Evolutionary conservation across 2,113 vertebrate genomes (phyloP).

Genomic region (Egretta garzetta): DNA sequence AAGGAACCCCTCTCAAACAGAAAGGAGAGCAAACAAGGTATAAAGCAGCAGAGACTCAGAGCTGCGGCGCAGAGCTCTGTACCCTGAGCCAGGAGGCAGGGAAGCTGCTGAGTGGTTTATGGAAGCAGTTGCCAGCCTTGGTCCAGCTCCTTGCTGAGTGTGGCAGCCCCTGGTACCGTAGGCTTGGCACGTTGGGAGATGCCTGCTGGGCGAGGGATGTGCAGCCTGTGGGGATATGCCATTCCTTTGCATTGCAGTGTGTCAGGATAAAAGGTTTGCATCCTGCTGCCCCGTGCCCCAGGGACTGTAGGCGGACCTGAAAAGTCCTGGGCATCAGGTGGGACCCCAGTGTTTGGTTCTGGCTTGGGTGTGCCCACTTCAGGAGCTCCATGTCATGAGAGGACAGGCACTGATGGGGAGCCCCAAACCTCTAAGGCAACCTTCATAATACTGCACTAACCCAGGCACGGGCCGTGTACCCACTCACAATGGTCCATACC

Average conservation of each 20-base stretch:
- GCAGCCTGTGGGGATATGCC: fast-evolving
- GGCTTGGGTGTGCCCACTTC: background rate
- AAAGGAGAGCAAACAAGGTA: background rate
- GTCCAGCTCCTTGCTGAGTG: background rate
- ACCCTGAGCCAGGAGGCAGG: background rate
- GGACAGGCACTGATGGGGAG: background rate
- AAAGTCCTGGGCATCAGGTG: background rate
- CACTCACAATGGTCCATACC: background rate
- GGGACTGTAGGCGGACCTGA: background rate
- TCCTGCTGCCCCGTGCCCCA: background rate
- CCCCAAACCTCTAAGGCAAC: background rate
- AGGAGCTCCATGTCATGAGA: background rate
- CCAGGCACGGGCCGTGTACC: background rate
- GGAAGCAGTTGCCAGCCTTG: background rate
- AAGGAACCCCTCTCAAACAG: background rate
- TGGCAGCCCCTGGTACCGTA: background rate
- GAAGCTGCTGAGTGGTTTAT: background rate
- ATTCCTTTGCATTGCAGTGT: background rate
- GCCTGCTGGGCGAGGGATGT: background rate
- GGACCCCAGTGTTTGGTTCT: background rate
- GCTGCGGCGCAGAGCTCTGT: background rate
- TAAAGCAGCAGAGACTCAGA: background rate
- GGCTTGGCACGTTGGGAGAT: background rate
- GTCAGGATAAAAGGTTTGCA: background rate
- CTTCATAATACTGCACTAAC: background rate